Evolutionary conservation across 2,113 vertebrate genomes (phyloP), one percentile per base, ranked within the genome.

Genomic region (Megalops atlanticus): DNA sequence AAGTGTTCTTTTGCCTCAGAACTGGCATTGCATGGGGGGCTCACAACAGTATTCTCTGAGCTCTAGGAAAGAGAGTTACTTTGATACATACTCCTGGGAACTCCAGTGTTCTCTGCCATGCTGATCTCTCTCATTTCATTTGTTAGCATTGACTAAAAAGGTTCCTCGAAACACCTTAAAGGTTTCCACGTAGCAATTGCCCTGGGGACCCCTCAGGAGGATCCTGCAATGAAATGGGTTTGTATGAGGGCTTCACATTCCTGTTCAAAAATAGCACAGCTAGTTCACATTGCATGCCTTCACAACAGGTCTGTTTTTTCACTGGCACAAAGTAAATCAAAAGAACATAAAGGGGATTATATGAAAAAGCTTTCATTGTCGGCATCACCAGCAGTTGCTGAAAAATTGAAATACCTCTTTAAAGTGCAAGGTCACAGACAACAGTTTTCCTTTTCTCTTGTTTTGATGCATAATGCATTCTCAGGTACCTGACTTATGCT

Each of bases 241-340:
- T 79, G 33, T 40, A 45, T 40, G 38, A 64, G 33, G 78, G 78
- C 40, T 72, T 77, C 64, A 72, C 85, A 82, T 84, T 76, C 69
- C 76, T 6, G 39, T 69, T 78, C 80, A n/a, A 24, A 64, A 64
- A 64, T 31, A 6, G 58, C 58, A 24, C 27, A 24, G 58, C 58
- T n/a, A 2, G 24, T 10, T n/a, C 58, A 2, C 58, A 27, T n/a
- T 64, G 11, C 24, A 64, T 31, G 21, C n/a, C 31, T 8, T n/a
- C 2, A n/a, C 21, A 64, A 11, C 31, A n/a, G 31, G 58, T 10
- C 58, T 11, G 6, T n/a, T 8, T 4, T n/a, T 31, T 64, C 58
- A 24, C 58, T n/a, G 12, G 18, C 49, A 4, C 49, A 54, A 21
- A n/a, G 16, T 21, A 54, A 21, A 54, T 54, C 24, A 54, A 4